Conservation (phyloP, 2,113 vertebrate species). For the Urocitellus parryii region DNA sequence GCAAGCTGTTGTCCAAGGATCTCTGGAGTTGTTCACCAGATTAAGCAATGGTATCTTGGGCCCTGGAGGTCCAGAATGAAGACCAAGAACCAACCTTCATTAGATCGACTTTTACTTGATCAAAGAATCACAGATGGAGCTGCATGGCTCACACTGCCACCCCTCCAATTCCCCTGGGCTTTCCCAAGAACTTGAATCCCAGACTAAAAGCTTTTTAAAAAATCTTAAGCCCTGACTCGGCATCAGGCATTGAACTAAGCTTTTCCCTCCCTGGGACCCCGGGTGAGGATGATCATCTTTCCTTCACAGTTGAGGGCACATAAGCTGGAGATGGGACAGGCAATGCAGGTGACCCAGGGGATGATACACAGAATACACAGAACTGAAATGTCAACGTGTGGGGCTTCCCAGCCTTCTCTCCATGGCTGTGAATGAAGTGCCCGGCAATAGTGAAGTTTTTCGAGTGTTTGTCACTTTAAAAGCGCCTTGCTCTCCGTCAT, state of each 20-base stretch:
- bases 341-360: neutral
- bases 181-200: neutral
- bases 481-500: neutral
- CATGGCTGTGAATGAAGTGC: neutral
- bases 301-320: neutral
- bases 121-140: neutral
- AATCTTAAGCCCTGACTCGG: neutral
- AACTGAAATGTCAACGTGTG: neutral
- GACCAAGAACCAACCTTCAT: neutral
- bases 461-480: neutral
- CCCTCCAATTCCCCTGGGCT: neutral
- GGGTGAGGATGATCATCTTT: neutral
- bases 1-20: neutral
- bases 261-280: neutral
- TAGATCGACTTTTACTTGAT: neutral
- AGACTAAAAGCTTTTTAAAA: too few relatives aligned
- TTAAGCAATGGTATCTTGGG: neutral
- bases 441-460: neutral
- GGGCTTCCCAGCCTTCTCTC: neutral
- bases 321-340: neutral
- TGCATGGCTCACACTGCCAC: fast-evolving
- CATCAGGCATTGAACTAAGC: neutral
- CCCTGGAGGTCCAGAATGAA: neutral
- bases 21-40: neutral
- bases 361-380: neutral